A percentile compares a stretch with the other conserved stretches of the same genome.
Conservation (phyloP, 1,140 invertebrate genomes). For the Nymphalis io region DNA sequence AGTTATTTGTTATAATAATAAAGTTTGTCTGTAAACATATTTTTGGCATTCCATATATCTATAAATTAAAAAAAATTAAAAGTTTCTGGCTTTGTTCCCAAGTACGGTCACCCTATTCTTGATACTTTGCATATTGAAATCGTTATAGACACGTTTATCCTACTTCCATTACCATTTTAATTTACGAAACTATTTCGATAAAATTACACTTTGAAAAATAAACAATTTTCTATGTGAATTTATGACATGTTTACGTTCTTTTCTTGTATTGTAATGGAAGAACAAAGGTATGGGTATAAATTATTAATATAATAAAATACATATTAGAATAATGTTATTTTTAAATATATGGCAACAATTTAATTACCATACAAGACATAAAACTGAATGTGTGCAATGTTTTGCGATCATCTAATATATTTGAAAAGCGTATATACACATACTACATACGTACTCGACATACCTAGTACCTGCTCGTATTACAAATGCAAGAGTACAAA, state of each 20-base stretch:
- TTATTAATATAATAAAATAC: conserved; percentile 21
- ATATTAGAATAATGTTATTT: conserved; percentile 14
- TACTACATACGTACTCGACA: too few relatives aligned
- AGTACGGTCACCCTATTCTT: conserved; percentile 14
- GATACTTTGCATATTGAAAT: conserved; percentile 30
- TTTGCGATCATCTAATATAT: not conserved
- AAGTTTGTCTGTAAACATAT: too few relatives aligned
- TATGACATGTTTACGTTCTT: conserved; percentile 40
- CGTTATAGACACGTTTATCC: conserved; percentile 53
- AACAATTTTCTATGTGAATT: conserved; percentile 41
- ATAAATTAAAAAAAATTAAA: too few relatives aligned
- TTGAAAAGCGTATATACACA: too few relatives aligned
- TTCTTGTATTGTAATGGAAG: conserved; percentile 44
- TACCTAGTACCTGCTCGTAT: too few relatives aligned
- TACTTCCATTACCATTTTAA: conserved; percentile 49
- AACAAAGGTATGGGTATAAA: conserved; percentile 38
- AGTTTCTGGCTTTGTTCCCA: too few relatives aligned
- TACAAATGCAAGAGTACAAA: too few relatives aligned
- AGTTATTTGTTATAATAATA: too few relatives aligned
- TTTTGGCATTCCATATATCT: too few relatives aligned
- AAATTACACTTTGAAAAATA: conserved; percentile 51
- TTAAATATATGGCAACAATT: conserved; percentile 23
- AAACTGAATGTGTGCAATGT: not conserved
- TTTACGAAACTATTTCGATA: conserved; percentile 51
- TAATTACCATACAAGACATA: not conserved